Conservation (phyloP, 2,797 vertebrate species). For the Antennarius maculatus region DNA sequence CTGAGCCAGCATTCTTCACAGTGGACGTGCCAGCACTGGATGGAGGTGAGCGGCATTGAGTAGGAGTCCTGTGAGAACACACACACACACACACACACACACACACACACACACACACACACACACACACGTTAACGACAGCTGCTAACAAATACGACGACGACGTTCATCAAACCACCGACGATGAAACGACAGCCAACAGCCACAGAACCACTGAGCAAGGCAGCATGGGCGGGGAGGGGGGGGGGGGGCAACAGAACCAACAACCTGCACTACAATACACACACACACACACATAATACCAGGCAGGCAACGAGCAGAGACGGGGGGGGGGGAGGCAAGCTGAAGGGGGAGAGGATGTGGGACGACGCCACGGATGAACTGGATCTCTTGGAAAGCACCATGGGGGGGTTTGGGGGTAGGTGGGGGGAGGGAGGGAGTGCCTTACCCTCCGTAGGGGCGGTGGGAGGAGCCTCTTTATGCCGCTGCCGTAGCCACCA, state of each 20-base stretch:
- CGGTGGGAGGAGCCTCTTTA: conserved; percentile 84
- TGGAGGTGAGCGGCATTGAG: conserved; percentile 97
- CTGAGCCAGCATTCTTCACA: conserved; percentile 99
- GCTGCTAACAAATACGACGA: conserved; percentile 19
- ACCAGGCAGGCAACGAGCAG: conserved; percentile 66
- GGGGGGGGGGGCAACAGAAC: conserved; percentile 35
- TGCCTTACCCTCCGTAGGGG: conserved; percentile 85
- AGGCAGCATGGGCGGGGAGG: conserved; percentile 54
- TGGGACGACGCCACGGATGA: conserved; percentile 49
- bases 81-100: too few species aligned
- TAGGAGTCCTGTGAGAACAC: conserved; percentile 88
- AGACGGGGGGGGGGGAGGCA: conserved; percentile 51
- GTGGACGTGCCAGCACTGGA: conserved; percentile 99
- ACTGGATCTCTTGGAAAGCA: conserved; percentile 61
- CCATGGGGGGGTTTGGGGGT: conserved; percentile 31
- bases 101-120: too few species aligned
- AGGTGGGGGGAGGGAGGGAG: conserved; percentile 66
- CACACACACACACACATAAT: conserved; percentile 49
- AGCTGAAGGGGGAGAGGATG: conserved; percentile 60
- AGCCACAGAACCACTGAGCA: conserved; percentile 73
- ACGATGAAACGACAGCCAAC: conserved; percentile 67
- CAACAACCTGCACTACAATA: conserved; percentile 51
- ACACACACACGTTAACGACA: background rate
- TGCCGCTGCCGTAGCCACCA: conserved; percentile 82
- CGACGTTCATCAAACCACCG: conserved; percentile 56